Conservation (phyloP, 2,888 invertebrate genomes). For the Ephialtes manifestator region DNA sequence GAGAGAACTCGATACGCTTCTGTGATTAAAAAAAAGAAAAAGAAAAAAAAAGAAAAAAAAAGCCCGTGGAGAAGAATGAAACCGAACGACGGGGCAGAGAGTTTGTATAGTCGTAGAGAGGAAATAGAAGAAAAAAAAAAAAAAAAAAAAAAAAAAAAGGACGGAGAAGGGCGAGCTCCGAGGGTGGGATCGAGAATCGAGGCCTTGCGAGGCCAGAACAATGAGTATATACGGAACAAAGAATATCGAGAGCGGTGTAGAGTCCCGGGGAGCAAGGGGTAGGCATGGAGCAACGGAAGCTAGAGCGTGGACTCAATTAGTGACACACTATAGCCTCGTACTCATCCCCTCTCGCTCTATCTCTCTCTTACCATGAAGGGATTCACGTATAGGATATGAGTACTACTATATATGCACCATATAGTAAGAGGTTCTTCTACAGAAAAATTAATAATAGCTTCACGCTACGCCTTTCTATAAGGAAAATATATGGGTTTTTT, state of each 20-base stretch:
- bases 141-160: slow-evolving; percentile 27
- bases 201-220: slow-evolving; percentile 72
- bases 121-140: slow-evolving; percentile 24
- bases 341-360: slow-evolving; percentile 15
- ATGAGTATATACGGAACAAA: slow-evolving; percentile 79
- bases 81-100: slow-evolving; percentile 39
- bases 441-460: slow-evolving; percentile 19
- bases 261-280: slow-evolving; percentile 62
- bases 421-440: slow-evolving; percentile 23
- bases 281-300: slow-evolving; percentile 64
- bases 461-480: not conserved
- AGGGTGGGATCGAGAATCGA: slow-evolving; percentile 66
- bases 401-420: slow-evolving; percentile 23
- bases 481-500: not conserved
- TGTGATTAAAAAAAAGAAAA: slow-evolving; percentile 66
- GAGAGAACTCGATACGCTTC: slow-evolving; percentile 66
- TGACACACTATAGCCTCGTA: slow-evolving; percentile 70
- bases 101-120: slow-evolving; percentile 28
- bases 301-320: slow-evolving; percentile 78
- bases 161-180: slow-evolving; percentile 29
- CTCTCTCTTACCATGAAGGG: slow-evolving; percentile 43
- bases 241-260: slow-evolving; percentile 75
- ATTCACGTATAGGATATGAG: slow-evolving; percentile 55
- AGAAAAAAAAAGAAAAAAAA: slow-evolving; percentile 33
- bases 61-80: slow-evolving; percentile 52